A percentile compares a stretch with the other conserved stretches of the same genome.
These are phyloP conservation scores for Urocyon cinereoargenteus DNA, from an alignment of 2,797 vertebrate species.

Conservation along the genomic window DNA sequence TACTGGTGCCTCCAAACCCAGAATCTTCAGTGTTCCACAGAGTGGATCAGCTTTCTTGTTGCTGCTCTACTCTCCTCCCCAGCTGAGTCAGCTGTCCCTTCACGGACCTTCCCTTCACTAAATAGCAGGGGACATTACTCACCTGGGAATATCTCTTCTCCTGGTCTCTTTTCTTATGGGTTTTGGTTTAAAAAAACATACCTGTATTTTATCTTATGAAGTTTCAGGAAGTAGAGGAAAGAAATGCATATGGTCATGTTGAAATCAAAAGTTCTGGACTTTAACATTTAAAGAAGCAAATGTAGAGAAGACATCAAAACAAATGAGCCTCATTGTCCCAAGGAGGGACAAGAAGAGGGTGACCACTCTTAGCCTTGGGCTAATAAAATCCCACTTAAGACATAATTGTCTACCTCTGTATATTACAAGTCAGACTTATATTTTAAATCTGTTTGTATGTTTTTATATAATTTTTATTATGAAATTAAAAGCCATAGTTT, in stretches of 20 bases:
- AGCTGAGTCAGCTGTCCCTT: background rate
- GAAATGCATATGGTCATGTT: background rate
- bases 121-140: background rate
- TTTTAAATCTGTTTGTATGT: background rate
- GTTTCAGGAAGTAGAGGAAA: background rate
- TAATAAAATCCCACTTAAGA: background rate
- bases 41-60: background rate
- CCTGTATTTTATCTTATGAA: background rate
- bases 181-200: background rate
- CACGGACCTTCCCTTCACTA: background rate
- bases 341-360: background rate
- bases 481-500: background rate
- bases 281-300: background rate
- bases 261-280: background rate
- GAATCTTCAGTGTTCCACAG: background rate
- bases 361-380: background rate
- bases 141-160: background rate
- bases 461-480: background rate
- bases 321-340: background rate
- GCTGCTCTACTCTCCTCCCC: background rate
- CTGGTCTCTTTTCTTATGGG: background rate
- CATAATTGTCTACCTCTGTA: background rate
- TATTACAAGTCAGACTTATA: background rate
- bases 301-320: background rate
- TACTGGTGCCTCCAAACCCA: background rate